A percentile compares a stretch with the other conserved stretches of the same genome.
phyloP scores from a whole-genome alignment of 1,140 invertebrate species.

The Drosophila elegans region DNA sequence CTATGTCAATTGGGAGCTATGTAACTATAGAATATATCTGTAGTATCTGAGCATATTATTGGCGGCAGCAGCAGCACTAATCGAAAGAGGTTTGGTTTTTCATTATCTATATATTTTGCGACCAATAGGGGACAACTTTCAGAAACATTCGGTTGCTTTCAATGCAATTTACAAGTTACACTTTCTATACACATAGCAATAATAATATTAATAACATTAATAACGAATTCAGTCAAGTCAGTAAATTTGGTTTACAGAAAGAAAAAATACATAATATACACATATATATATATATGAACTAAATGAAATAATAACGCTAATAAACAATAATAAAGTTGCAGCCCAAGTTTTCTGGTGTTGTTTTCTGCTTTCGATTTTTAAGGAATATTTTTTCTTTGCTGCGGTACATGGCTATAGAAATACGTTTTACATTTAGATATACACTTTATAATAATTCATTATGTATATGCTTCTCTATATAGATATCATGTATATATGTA shows the following conservation, averaged over 20 bases:
- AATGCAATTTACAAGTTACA: slow-evolving; percentile 75
- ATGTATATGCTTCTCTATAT: slow-evolving; percentile 25
- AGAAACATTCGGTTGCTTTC: slow-evolving; percentile 43
- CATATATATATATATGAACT: slow-evolving; percentile 42
- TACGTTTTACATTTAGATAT: slow-evolving; percentile 71
- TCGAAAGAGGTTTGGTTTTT: slow-evolving; percentile 47
- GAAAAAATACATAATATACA: slow-evolving; percentile 64
- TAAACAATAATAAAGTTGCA: slow-evolving; percentile 61
- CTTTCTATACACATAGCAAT: slow-evolving; percentile 72
- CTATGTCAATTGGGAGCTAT: slow-evolving; percentile 17
- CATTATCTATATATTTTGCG: slow-evolving; percentile 49
- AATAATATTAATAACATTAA: slow-evolving; percentile 78
- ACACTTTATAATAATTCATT: slow-evolving; percentile 51
- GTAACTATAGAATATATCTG: slow-evolving; percentile 22
- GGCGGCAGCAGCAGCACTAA: slow-evolving; percentile 33
- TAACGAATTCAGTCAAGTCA: slow-evolving; percentile 82
- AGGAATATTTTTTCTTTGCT: slow-evolving; percentile 64
- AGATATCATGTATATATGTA: slow-evolving; percentile 53
- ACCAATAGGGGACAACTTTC: slow-evolving; percentile 47
- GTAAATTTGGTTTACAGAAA: slow-evolving; percentile 81
- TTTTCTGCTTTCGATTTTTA: slow-evolving; percentile 48
- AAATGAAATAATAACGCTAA: slow-evolving; percentile 49
- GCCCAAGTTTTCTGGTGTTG: slow-evolving; percentile 35
- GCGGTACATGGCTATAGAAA: slow-evolving; percentile 49
- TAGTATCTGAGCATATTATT: slow-evolving; percentile 46